Base-by-base conservation (phyloP, 2,113 vertebrate genomes). In the Rattus rattus region DNA sequence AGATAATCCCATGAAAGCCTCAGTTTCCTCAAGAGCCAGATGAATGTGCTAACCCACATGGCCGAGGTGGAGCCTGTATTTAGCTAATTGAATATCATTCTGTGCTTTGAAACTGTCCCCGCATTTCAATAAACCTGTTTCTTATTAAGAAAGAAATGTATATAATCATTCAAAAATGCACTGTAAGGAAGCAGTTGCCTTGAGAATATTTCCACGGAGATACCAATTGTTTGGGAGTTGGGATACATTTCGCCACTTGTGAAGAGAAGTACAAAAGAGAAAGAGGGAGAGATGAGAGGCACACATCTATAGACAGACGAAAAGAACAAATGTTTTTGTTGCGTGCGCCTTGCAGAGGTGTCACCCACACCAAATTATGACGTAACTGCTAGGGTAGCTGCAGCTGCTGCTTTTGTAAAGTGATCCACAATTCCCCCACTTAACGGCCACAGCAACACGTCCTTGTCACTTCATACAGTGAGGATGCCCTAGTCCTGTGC, bases 331-430 rank as follows among this genome's bases (percentile, higher is more conserved):
- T 98, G 97, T 98, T 98, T 97, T 95, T 97, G 95, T 92, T 98
- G 96, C 90, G 28, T 96, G 97, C 39, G 19, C 92, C n/a, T 1
- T 88, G 91, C 52, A 88, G 98, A 98, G 97, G 98, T 98, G 97
- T 98, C 95, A 70, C 98, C 97, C 97, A 95, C 96, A 98, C 98
- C 97, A 97, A 98, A 98, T 98, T 97, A 99, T 98, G 98, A 97
- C 97, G 98, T 98, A 98, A 97, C 97, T 96, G 96, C 88, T 96
- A 90, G 94, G 98, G 97, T 96, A 97, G 98, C 93, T 98, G 97
- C 98, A 98, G 98, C 98, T 99, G 98, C 95, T 98, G 98, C 96
- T 96, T 98, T 98, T 98, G 98, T 98, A 98, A 98, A 97, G 89
- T 97, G 98, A 98, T 98, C 98, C 98, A 98, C 94, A 97, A 97